A percentile compares a stretch with the other conserved stretches of the same genome.
These are phyloP conservation scores for Sebastes schlegelii DNA, from an alignment of 2,113 vertebrate species.

Conservation along the genomic window DNA sequence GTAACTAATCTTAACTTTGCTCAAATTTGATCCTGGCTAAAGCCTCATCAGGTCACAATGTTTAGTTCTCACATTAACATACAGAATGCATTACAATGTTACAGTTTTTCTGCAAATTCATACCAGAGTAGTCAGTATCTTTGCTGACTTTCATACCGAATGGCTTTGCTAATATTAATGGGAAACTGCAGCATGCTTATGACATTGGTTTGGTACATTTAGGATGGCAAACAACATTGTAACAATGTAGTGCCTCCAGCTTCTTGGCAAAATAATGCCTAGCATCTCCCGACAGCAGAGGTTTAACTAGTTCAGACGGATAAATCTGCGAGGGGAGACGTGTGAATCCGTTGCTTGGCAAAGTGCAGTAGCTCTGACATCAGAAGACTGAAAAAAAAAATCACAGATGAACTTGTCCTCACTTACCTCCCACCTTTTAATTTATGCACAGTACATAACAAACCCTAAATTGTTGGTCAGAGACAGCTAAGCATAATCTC, in stretches of 20 bases:
- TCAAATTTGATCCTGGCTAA: not conserved
- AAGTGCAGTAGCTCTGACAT: not conserved
- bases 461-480: not conserved
- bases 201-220: not conserved
- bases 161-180: no score
- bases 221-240: not conserved
- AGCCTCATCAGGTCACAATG: not conserved
- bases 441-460: not conserved
- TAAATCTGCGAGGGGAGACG: not conserved
- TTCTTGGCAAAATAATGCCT: not conserved
- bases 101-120: no score
- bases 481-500: not conserved
- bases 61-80: not conserved
- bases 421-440: not conserved
- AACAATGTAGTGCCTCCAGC: not conserved
- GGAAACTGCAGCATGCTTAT: not conserved
- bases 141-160: not conserved
- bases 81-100: no score
- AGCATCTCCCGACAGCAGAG: no score
- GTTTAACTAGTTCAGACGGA: not conserved
- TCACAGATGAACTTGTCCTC: not conserved
- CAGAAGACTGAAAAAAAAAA: not conserved
- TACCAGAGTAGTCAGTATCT: no score
- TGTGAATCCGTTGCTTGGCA: not conserved
- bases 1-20: not conserved